Conservation (phyloP, 2,888 invertebrate species). For the Sialis lutaria region DNA sequence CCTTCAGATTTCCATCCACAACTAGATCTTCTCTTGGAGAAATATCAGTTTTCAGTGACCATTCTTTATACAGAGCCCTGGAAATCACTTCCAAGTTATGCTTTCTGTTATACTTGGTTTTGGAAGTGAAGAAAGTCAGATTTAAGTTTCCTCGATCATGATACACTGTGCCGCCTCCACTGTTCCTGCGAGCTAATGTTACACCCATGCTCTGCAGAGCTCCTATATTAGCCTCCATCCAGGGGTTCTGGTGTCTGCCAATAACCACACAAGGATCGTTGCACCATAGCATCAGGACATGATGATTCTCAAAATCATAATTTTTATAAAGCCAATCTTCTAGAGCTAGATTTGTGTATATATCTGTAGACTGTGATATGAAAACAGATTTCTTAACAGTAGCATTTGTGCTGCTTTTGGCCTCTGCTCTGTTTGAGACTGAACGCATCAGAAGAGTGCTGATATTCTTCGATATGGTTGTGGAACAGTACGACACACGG, state of each 20-base stretch:
- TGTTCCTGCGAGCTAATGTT: conserved; percentile 70
- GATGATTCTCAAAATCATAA: conserved; percentile 64
- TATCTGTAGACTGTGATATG: conserved; percentile 79
- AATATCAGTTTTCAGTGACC: conserved; percentile 58
- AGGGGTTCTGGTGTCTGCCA: conserved; percentile 94
- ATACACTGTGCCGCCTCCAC: conserved; percentile 93
- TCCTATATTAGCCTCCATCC: conserved; percentile 73
- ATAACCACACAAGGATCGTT: conserved; percentile 91
- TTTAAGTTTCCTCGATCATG: conserved; percentile 91
- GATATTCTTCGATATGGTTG: no score
- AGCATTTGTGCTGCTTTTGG: no score
- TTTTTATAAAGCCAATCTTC: conserved; percentile 94
- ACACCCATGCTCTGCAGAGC: conserved; percentile 48
- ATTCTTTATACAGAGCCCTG: conserved; percentile 63
- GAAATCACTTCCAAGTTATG: conserved; percentile 79
- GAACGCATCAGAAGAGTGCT: no score
- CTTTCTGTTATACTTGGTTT: conserved; percentile 66
- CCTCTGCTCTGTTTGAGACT: no score
- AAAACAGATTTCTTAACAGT: conserved; percentile 64
- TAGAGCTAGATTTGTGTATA: conserved; percentile 83
- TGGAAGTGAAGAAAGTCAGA: conserved; percentile 76
- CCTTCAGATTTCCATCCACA: conserved; percentile 58
- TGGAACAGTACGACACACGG: no score
- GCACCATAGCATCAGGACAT: conserved; percentile 79
- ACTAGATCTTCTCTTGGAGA: conserved; percentile 77